Base-by-base conservation (phyloP, 2,113 vertebrate species). In the Chlorodrepanis virens region DNA sequence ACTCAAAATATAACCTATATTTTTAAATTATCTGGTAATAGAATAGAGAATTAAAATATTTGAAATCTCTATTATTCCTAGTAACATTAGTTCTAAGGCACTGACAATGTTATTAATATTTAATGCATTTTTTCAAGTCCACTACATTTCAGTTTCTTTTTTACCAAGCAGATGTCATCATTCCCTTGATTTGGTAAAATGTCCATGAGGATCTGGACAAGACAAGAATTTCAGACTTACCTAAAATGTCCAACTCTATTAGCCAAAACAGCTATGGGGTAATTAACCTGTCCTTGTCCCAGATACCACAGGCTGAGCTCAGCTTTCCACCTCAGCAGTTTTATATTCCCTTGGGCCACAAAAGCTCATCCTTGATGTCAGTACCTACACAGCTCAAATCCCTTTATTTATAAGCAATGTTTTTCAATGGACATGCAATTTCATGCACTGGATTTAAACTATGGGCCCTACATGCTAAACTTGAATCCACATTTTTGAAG, bases 81-180 rank as follows among this genome's bases (percentile, higher is more conserved):
- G 7, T 72, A 61, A 28, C 27, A 40, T 37, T 77, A 39, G 16
- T 59, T 80, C 10, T 11, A 81, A 89, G 59, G 10, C 9, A 44
- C 21, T 90, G 40, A 9, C 28, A 59, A 31, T 83, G 13, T 57
- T n/a, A n/a, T 12, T 61, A 33, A 12, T 45, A 39, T 59, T 60
- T 74, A 74, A 74, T 63, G 14, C 0, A 61, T 47, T 42, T 92
- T 76, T 93, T 63, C 33, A 42, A 27, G 24, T 65, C 17, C 7
- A 31, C 50, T 37, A 28, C 11, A 54, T 50, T 87, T 84, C 35
- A 70, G 5, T 14, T 56, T 77, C 45, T 40, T 18, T 59, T 42
- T 72, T 49, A 50, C 8, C 23, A 31, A 64, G 12, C 4, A 67
- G 18, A 67, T 42, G 4, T 87, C 8, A 13, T 20, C 0, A 0